phyloP scores from a whole-genome alignment of 2,797 vertebrate species.

The Glyptemys insculpta region DNA sequence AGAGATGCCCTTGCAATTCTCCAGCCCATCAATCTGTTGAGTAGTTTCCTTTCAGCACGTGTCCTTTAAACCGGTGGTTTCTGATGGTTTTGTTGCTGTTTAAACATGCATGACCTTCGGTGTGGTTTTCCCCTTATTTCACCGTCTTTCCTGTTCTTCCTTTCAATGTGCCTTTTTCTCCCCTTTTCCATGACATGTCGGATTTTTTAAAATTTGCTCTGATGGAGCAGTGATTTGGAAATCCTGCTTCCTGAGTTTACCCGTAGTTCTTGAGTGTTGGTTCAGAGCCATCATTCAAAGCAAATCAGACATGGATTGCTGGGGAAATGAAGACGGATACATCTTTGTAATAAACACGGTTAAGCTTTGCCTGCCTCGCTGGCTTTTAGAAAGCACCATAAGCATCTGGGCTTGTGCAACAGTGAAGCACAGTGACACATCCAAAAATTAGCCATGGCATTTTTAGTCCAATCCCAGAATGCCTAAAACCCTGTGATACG shows the following conservation, averaged over 20 bases:
- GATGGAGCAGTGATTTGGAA: constrained; percentile 45
- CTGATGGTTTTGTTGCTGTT: constrained; percentile 9
- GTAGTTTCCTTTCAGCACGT: background rate
- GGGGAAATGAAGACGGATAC: background rate
- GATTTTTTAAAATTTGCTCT: constrained; percentile 45
- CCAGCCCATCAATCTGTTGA: background rate
- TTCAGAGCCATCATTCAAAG: background rate
- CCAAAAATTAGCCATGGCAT: fast-evolving
- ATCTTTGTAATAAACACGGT: background rate
- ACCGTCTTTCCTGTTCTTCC: constrained; percentile 36
- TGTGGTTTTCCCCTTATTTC: constrained; percentile 63
- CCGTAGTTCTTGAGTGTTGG: background rate
- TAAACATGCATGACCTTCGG: background rate
- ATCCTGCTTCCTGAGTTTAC: constrained; percentile 50
- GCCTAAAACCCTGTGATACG: background rate
- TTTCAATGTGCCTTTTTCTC: constrained; percentile 37
- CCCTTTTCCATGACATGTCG: constrained; percentile 52
- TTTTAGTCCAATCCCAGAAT: background rate
- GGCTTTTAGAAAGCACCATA: fast-evolving
- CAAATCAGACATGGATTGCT: fast-evolving
- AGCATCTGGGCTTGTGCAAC: background rate
- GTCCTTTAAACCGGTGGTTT: constrained; percentile 25
- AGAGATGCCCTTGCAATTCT: constrained; percentile 2
- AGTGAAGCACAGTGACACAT: background rate
- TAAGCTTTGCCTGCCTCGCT: background rate